A percentile compares a stretch with the other conserved stretches of the same genome.
phyloP scores from a whole-genome alignment of 2,797 vertebrate species.

The Neosilurus hyrtlii region DNA sequence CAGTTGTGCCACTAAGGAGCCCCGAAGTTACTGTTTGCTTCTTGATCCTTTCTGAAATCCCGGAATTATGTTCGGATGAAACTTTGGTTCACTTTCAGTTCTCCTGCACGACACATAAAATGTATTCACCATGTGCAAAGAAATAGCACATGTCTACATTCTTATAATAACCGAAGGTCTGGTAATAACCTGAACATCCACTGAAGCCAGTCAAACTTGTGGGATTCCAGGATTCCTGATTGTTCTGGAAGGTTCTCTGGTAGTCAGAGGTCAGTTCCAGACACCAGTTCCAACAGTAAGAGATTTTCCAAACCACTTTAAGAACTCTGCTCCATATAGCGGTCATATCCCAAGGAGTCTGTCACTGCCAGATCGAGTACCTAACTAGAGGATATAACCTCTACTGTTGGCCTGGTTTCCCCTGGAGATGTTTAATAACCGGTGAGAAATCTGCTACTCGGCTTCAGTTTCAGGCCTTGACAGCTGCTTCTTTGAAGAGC shows the following conservation, averaged over 20 bases:
- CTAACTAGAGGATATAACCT: conserved; percentile 48
- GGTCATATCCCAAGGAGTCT: conserved; percentile 35
- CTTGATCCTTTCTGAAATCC: not conserved
- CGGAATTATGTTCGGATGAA: not conserved
- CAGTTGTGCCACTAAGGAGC: not conserved
- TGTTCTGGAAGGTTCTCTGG: not conserved
- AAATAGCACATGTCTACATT: not conserved
- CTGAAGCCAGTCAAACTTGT: not conserved
- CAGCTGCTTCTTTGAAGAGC: conserved; percentile 57
- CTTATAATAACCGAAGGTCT: not conserved
- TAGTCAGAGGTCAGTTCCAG: not conserved
- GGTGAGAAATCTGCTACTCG: conserved; percentile 49
- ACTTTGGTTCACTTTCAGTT: not conserved
- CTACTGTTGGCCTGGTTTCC: conserved; percentile 47
- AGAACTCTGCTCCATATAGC: conserved; percentile 24
- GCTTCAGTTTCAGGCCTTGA: conserved; percentile 53
- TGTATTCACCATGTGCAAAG: conserved; percentile 4
- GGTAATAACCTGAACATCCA: not conserved
- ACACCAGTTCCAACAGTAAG: not conserved
- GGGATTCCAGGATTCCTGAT: not conserved
- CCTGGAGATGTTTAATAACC: conserved; percentile 62
- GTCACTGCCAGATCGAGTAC: conserved; percentile 41
- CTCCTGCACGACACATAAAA: not conserved
- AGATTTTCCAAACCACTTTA: conserved; percentile 13
- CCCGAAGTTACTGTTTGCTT: not conserved